Evolutionary conservation across 2,888 invertebrate genomes (phyloP).

Genomic region (Chrysolina americana): DNA sequence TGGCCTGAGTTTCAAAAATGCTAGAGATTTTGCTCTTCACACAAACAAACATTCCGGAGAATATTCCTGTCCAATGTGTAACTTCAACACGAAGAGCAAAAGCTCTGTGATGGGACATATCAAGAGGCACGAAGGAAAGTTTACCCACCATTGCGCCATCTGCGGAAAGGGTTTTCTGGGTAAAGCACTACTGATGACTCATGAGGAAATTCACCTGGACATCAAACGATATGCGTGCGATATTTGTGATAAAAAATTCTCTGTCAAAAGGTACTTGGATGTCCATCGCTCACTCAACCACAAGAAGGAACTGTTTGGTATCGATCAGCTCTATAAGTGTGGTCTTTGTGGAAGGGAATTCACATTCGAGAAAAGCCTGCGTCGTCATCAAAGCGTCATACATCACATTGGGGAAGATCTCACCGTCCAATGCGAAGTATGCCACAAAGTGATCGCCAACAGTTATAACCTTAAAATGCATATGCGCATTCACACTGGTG

Average conservation of each 20-base stretch:
- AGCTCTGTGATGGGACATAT: slow-evolving; percentile 54
- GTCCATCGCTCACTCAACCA: slow-evolving; percentile 62
- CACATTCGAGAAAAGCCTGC: slow-evolving; percentile 62
- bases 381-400: slow-evolving; percentile 61
- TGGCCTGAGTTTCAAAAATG: slow-evolving; percentile 53
- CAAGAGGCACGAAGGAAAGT: slow-evolving; percentile 56
- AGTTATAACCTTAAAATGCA: slow-evolving; percentile 63
- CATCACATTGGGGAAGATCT: slow-evolving; percentile 61
- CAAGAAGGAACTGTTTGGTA: slow-evolving; percentile 60
- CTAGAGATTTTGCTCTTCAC: slow-evolving; percentile 54
- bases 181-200: slow-evolving; percentile 54
- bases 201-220: slow-evolving; percentile 62
- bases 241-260: slow-evolving; percentile 62
- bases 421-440: slow-evolving; percentile 59
- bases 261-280: slow-evolving; percentile 58
- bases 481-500: slow-evolving; percentile 62
- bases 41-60: slow-evolving; percentile 49
- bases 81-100: slow-evolving; percentile 51
- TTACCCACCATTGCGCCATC: slow-evolving; percentile 57
- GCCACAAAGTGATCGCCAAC: slow-evolving; percentile 61
- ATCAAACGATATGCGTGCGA: slow-evolving; percentile 62
- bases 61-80: slow-evolving; percentile 55
- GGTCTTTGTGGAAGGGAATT: slow-evolving; percentile 60
- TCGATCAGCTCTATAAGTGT: slow-evolving; percentile 58
- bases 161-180: slow-evolving; percentile 61